Evolutionary conservation across 2,797 vertebrate species (phyloP).

Genomic region (Pseudochromis fuscus): DNA sequence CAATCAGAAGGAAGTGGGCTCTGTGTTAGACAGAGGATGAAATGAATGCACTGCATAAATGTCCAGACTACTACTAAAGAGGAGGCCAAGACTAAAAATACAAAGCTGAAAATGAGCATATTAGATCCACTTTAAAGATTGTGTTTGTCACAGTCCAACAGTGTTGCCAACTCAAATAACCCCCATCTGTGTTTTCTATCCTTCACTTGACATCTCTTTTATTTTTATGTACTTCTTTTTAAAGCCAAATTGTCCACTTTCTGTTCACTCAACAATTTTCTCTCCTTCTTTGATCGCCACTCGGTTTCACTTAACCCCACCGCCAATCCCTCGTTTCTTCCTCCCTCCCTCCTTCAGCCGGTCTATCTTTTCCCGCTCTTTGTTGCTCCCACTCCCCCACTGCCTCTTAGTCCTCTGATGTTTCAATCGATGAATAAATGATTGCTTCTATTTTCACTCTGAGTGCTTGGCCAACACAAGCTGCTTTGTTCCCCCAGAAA

Average conservation of each 20-base stretch:
- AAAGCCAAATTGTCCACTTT: conserved; percentile 44
- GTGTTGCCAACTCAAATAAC: conserved; percentile 1
- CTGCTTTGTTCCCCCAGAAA: conserved; percentile 67
- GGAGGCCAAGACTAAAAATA: no score
- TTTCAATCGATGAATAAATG: conserved; percentile 88
- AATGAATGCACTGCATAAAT: no score
- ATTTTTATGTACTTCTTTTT: conserved; percentile 10
- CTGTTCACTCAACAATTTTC: conserved; percentile 47
- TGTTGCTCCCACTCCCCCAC: conserved; percentile 61
- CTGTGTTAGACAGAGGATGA: no score
- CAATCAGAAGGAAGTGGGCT: no score
- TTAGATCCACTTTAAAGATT: not conserved
- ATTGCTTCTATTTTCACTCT: conserved; percentile 86
- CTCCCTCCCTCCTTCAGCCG: conserved; percentile 46
- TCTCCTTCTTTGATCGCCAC: conserved; percentile 49
- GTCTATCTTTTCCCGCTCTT: conserved; percentile 64
- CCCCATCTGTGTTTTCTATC: not conserved
- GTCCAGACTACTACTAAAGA: no score
- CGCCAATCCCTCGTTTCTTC: conserved; percentile 24
- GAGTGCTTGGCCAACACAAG: conserved; percentile 67
- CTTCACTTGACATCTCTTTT: conserved; percentile 2
- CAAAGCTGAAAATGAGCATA: no score
- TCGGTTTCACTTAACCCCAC: conserved; percentile 31
- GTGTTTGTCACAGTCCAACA: not conserved
- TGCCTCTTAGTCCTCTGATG: conserved; percentile 80